Percentiles rank a stretch among this genome's conserved stretches.
phyloP scores from a whole-genome alignment of 35 echinoderm and acorn worm species.

The Ptychodera flava region DNA sequence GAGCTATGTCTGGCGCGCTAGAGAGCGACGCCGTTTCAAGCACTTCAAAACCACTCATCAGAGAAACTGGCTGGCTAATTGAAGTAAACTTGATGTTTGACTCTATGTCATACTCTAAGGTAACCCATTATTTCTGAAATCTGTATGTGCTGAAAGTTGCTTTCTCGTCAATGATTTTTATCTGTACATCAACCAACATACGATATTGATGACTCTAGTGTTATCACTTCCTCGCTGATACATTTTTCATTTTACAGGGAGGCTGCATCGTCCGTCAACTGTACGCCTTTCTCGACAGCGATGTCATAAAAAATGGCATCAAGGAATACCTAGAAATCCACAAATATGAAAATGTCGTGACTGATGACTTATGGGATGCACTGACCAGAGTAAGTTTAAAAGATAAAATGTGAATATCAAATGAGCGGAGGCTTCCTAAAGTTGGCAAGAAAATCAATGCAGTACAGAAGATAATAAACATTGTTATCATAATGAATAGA shows the following conservation, averaged over 20 bases:
- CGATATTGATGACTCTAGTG: no score
- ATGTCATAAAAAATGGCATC: not conserved
- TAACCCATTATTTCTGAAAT: no score
- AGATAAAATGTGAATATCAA: no score
- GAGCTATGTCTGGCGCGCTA: not conserved
- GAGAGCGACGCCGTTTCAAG: not conserved
- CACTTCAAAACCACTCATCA: not conserved
- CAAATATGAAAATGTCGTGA: not conserved
- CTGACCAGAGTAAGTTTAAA: not conserved
- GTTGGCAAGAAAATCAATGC: no score
- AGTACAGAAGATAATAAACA: no score
- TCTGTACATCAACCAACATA: no score
- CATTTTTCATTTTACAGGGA: not conserved
- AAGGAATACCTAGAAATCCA: not conserved
- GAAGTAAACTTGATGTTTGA: not conserved
- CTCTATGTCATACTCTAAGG: not conserved
- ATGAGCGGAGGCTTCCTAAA: no score
- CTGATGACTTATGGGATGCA: not conserved
- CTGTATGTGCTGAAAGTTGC: no score
- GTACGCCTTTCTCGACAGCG: not conserved
- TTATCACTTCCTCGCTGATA: no score
- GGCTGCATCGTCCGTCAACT: not conserved
- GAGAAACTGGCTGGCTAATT: not conserved
- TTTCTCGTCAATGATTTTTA: no score
- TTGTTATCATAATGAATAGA: no score